Conservation (phyloP, 2,797 vertebrate genomes). For the Lophotriccus pileatus region DNA sequence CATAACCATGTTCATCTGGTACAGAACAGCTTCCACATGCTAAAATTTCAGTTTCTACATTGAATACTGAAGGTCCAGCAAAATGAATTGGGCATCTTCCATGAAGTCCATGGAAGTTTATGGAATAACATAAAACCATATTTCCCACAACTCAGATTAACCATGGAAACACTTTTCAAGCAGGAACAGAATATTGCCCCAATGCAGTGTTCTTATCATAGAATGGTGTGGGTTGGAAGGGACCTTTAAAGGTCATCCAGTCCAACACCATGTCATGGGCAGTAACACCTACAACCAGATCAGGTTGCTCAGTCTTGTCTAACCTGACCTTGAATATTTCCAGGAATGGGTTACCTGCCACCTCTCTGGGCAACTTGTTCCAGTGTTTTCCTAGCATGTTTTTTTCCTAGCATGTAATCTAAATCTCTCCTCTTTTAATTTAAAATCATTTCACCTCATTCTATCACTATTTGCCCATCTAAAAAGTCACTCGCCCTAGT, state of each 20-base stretch:
- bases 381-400: background rate
- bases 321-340: no score
- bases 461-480: background rate
- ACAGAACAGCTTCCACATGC: background rate
- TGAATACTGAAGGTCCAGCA: background rate
- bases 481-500: background rate
- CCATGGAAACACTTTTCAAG: background rate
- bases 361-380: background rate
- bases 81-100: background rate
- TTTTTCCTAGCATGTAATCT: background rate
- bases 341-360: background rate
- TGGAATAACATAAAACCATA: background rate
- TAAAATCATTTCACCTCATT: background rate
- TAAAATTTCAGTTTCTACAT: background rate
- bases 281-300: background rate
- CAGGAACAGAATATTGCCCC: background rate
- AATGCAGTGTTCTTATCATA: background rate
- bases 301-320: background rate
- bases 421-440: background rate
- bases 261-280: background rate
- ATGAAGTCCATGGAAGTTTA: background rate
- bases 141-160: background rate
- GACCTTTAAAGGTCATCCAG: background rate
- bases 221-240: background rate
- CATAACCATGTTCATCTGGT: background rate